Conservation (phyloP, 1,140 invertebrate species). For the Mizuhopecten yessoensis region DNA sequence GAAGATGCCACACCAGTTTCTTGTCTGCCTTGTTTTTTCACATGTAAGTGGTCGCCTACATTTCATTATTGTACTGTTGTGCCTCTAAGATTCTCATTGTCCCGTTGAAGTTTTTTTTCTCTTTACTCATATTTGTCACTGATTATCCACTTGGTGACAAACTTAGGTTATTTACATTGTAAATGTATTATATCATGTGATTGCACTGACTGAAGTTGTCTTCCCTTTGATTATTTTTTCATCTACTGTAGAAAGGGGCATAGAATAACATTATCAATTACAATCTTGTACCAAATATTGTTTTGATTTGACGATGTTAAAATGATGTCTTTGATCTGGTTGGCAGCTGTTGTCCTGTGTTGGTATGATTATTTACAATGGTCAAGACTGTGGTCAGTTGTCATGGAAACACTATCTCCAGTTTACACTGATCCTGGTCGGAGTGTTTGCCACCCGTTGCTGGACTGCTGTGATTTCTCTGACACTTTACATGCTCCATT, state of each 20-base stretch:
- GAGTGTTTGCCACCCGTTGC: slow-evolving; percentile 90
- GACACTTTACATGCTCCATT: slow-evolving; percentile 91
- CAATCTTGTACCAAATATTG: too few relatives aligned
- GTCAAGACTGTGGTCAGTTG: slow-evolving; percentile 81
- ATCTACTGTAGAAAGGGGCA: too few relatives aligned
- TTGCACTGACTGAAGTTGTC: too few relatives aligned
- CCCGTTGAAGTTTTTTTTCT: too few relatives aligned
- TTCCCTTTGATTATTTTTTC: too few relatives aligned
- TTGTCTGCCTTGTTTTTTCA: slow-evolving; percentile 86
- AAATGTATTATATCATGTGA: too few relatives aligned
- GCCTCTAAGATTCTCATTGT: too few relatives aligned
- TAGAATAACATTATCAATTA: too few relatives aligned
- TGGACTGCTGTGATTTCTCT: slow-evolving; percentile 93
- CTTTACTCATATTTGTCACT: too few relatives aligned
- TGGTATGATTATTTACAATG: slow-evolving; percentile 89
- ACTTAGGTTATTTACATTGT: too few relatives aligned
- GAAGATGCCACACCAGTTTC: slow-evolving; percentile 92
- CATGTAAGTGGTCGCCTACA: slow-evolving; percentile 86
- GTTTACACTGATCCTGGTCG: slow-evolving; percentile 89
- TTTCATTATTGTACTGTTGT: neutral
- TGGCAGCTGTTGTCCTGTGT: slow-evolving; percentile 86
- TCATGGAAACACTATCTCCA: slow-evolving; percentile 87
- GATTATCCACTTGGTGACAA: too few relatives aligned
- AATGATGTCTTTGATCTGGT: slow-evolving; percentile 42
- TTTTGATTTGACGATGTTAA: too few relatives aligned